Conservation (phyloP, 2,888 invertebrate species). For the Drosophila stalkeri region DNA sequence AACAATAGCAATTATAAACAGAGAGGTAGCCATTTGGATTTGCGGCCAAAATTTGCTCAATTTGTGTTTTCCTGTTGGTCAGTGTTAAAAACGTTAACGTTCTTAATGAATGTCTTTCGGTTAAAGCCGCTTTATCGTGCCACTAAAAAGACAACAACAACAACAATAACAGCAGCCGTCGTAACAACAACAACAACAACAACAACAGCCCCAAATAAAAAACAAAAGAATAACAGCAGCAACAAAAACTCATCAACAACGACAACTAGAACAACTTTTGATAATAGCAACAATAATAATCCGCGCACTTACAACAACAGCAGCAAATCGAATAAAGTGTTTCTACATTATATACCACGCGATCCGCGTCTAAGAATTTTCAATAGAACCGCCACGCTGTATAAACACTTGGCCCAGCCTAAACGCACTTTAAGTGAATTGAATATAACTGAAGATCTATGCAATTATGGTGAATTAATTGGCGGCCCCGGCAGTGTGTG, state of each 20-base stretch:
- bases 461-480: conserved; percentile 84
- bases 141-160: conserved; percentile 57
- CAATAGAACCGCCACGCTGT: conserved; percentile 66
- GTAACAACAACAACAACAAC: conserved; percentile 43
- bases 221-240: conserved; percentile 29
- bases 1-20: conserved; percentile 14
- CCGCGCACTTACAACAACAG: conserved; percentile 83
- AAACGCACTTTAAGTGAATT: conserved; percentile 71
- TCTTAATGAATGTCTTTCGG: conserved; percentile 85
- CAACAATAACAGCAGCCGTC: conserved; percentile 34
- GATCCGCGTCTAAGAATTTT: conserved; percentile 85
- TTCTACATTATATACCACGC: conserved; percentile 84
- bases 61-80: conserved; percentile 61
- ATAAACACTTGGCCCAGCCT: conserved; percentile 77
- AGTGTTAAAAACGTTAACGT: conserved; percentile 81
- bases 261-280: conserved; percentile 32
- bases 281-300: conserved; percentile 74
- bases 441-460: conserved; percentile 83
- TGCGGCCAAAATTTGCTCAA: conserved; percentile 55
- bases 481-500: conserved; percentile 67
- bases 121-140: conserved; percentile 78
- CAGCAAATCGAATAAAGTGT: conserved; percentile 84
- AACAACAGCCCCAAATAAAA: conserved; percentile 43
- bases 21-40: conserved; percentile 35
- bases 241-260: conserved; percentile 10